Evolutionary conservation across 2,113 vertebrate genomes (phyloP).

Genomic region (Cnemophilus loriae): DNA sequence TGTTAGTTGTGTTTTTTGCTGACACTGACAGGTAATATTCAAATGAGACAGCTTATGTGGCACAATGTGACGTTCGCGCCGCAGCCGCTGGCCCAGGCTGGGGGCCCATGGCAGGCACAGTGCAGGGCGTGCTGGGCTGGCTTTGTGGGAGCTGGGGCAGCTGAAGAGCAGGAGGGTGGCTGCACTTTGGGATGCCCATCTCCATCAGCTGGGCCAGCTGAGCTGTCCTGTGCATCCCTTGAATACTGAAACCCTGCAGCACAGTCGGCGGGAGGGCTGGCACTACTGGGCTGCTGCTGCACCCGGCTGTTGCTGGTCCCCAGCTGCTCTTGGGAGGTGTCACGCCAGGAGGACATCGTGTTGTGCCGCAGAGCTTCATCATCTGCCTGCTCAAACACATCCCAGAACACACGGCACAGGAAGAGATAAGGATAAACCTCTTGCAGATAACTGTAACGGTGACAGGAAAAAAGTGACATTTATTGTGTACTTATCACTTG

Average conservation of each 20-base stretch:
- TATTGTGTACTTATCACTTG: background rate
- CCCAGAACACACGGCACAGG: background rate
- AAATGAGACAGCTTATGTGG: background rate
- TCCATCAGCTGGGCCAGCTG: background rate
- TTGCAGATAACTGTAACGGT: background rate
- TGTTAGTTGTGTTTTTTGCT: background rate
- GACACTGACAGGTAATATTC: background rate
- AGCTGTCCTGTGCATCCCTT: background rate
- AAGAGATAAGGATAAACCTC: background rate
- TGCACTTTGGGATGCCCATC: background rate
- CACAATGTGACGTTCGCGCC: rapidly evolving
- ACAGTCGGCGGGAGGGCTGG: background rate
- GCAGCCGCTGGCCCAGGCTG: background rate
- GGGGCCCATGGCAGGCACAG: background rate
- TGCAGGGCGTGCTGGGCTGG: rapidly evolving
- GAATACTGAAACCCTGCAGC: background rate
- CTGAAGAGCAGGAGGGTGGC: background rate
- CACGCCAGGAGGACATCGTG: rapidly evolving
- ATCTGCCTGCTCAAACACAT: background rate
- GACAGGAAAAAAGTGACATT: background rate
- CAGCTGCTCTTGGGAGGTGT: background rate
- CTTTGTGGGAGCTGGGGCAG: background rate
- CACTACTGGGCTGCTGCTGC: rapidly evolving
- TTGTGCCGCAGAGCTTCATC: background rate
- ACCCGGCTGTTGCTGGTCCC: rapidly evolving